Percentiles rank a stretch among this genome's conserved stretches.
Conservation (phyloP, 2,797 vertebrate species). For the Microchirus variegatus region DNA sequence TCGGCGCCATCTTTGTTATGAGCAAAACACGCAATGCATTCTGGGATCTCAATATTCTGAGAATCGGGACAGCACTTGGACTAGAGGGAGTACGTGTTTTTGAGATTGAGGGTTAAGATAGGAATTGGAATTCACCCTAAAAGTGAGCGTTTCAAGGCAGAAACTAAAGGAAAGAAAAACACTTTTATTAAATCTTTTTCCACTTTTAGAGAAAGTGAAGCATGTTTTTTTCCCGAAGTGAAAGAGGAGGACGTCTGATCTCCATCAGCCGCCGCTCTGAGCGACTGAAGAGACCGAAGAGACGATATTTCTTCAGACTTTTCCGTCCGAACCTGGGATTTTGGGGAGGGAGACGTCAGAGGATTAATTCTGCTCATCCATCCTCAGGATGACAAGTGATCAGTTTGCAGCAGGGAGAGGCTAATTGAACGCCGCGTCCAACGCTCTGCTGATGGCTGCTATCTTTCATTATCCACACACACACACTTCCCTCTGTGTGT, state of each 20-base stretch:
- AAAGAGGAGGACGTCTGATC: background rate
- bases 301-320: conserved; percentile 85
- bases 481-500: conserved; percentile 62
- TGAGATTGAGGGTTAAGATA: too few relatives aligned
- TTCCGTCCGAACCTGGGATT: conserved; percentile 79
- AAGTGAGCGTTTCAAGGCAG: too few relatives aligned
- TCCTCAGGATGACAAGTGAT: conserved; percentile 88
- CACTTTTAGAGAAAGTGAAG: too few relatives aligned
- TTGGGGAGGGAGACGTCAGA: conserved; percentile 75
- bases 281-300: background rate
- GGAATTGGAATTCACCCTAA: too few relatives aligned
- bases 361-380: conserved; percentile 91
- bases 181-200: too few relatives aligned
- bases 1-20: too few relatives aligned
- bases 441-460: conserved; percentile 90
- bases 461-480: conserved; percentile 90
- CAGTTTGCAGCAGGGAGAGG: conserved; percentile 85
- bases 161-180: too few relatives aligned
- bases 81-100: too few relatives aligned
- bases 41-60: too few relatives aligned
- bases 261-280: conserved; percentile 5
- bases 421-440: conserved; percentile 93
- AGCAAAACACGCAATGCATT: too few relatives aligned
- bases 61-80: too few relatives aligned
- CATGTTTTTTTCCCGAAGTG: background rate